These are phyloP conservation scores for Brachyalestes nurse DNA, from an alignment of 2,797 vertebrate species.

Conservation along the genomic window DNA sequence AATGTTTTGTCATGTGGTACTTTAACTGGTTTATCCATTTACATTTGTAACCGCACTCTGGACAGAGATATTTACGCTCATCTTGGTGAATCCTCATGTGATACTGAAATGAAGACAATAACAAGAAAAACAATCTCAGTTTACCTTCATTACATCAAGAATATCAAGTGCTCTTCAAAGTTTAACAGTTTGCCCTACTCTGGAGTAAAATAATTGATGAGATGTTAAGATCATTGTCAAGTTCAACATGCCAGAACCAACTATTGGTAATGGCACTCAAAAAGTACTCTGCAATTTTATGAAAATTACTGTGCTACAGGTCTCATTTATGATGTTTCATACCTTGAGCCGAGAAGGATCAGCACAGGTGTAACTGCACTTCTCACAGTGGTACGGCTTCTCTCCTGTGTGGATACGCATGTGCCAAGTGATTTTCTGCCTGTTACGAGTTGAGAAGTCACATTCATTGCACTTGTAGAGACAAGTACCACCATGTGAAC, in stretches of 20 bases:
- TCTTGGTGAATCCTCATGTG: conserved; percentile 98
- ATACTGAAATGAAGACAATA: conserved; percentile 76
- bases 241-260: not conserved
- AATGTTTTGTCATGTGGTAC: conserved; percentile 98
- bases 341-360: conserved; percentile 96
- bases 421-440: conserved; percentile 98
- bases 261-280: not conserved
- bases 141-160: not conserved
- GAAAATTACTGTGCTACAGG: not conserved
- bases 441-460: conserved; percentile 89
- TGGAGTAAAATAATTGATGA: not conserved
- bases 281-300: not conserved
- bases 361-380: conserved; percentile 89
- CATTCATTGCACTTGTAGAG: conserved; percentile 94
- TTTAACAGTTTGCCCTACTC: not conserved
- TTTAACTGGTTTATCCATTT: conserved; percentile 99
- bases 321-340: conserved; percentile 38
- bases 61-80: conserved; percentile 95
- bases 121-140: not conserved
- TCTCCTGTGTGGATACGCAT: conserved; percentile 95
- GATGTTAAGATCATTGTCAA: not conserved
- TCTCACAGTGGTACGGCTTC: conserved; percentile 93
- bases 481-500: conserved; percentile 88
- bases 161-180: not conserved
- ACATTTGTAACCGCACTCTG: conserved; percentile 97